These are phyloP conservation scores for Mustela lutreola DNA, from an alignment of 2,113 vertebrate genomes.

Conservation along the genomic window DNA sequence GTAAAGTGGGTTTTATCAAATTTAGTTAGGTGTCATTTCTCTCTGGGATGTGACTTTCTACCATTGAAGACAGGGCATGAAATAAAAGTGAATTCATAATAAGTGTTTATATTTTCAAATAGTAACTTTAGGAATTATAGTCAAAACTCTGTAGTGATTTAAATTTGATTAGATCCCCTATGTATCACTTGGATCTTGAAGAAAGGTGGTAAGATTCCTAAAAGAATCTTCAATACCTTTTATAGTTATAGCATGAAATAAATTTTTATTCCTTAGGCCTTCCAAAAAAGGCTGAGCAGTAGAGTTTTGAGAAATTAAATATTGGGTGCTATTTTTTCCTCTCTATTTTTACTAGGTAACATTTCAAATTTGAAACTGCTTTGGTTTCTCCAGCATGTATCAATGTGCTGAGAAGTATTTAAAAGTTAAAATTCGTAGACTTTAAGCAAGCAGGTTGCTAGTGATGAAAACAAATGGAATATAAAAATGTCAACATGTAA, in stretches of 20 bases:
- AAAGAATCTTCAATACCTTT: background rate
- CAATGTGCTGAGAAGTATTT: slow-evolving; percentile 28
- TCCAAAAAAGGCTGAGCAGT: slow-evolving; percentile 8
- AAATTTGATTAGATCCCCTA: slow-evolving; percentile 23
- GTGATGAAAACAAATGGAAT: slow-evolving; percentile 55
- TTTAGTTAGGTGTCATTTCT: background rate
- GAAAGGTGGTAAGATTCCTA: slow-evolving; percentile 1
- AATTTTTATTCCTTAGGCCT: background rate
- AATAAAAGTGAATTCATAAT: slow-evolving; percentile 30
- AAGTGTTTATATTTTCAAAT: slow-evolving; percentile 33
- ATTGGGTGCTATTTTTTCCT: slow-evolving; percentile 11
- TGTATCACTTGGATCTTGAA: slow-evolving; percentile 30
- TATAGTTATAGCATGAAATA: slow-evolving; percentile 2
- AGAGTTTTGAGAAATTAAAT: slow-evolving; percentile 64
- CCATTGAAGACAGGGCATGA: background rate
- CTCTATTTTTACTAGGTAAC: slow-evolving; percentile 41
- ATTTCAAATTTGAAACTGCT: slow-evolving; percentile 62
- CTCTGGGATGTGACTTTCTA: background rate
- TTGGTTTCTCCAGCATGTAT: slow-evolving; percentile 23
- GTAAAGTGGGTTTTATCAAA: background rate
- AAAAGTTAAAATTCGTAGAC: slow-evolving; percentile 47
- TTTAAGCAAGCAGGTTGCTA: background rate
- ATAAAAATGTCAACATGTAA: slow-evolving; percentile 42
- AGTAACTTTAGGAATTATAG: slow-evolving; percentile 5
- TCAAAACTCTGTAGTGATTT: slow-evolving; percentile 40